phyloP scores from a whole-genome alignment of 2,113 vertebrate genomes.

The Crotophaga sulcirostris region DNA sequence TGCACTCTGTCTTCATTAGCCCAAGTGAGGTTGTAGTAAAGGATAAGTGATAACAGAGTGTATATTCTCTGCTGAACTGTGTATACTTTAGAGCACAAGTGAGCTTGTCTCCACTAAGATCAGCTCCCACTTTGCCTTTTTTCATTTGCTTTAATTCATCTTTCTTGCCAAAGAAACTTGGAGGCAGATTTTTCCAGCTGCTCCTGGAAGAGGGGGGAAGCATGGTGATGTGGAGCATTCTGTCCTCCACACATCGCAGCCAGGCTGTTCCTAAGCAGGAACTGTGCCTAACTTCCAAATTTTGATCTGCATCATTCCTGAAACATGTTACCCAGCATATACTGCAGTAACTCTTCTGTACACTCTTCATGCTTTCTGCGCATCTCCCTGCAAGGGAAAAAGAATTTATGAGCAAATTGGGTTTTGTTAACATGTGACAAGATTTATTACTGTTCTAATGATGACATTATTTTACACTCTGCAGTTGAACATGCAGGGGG shows the following conservation, averaged over 20 bases:
- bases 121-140: neutral
- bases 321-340: neutral
- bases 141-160: neutral
- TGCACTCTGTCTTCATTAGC: neutral
- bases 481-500: neutral
- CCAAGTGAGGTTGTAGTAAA: neutral
- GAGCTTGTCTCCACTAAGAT: neutral
- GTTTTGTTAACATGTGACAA: neutral
- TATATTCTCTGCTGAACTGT: neutral
- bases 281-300: neutral
- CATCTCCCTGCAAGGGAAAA: neutral
- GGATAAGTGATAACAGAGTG: neutral
- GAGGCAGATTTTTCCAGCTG: conserved; percentile 42
- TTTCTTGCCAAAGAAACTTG: conserved; percentile 27
- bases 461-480: neutral
- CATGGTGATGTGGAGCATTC: neutral
- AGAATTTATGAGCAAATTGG: neutral
- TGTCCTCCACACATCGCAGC: neutral
- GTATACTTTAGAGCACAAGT: neutral
- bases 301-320: neutral
- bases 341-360: neutral
- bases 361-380: neutral
- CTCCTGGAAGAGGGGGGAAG: neutral
- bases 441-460: neutral
- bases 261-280: neutral